Conservation (phyloP, 2,888 invertebrate species). For the Ectobius pallidus region DNA sequence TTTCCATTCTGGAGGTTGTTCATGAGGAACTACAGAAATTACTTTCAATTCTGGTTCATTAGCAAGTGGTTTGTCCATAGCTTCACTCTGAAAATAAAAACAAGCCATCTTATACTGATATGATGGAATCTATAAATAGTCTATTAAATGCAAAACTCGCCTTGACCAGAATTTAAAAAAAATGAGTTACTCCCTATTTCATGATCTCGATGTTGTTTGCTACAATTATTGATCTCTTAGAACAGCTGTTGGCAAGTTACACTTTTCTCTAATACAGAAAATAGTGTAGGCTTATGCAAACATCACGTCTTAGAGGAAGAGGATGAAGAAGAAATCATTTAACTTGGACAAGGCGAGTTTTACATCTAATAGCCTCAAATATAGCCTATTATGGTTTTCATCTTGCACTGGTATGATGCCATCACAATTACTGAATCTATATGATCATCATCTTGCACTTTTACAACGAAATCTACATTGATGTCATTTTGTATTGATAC, state of each 20-base stretch:
- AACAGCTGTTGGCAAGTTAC: too few relatives aligned
- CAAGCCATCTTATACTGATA: background rate
- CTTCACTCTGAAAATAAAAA: background rate
- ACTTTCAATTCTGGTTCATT: conserved; percentile 62
- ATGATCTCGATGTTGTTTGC: too few relatives aligned
- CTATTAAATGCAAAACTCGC: background rate
- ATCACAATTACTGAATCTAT: background rate
- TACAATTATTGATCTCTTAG: too few relatives aligned
- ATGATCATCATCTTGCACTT: too few relatives aligned
- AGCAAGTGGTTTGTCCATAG: conserved; percentile 31
- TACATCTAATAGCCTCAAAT: background rate
- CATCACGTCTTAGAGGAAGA: too few relatives aligned
- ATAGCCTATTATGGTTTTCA: background rate
- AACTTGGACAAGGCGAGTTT: too few relatives aligned
- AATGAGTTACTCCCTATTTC: background rate
- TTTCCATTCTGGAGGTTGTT: conserved; percentile 58
- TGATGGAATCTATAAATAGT: too few relatives aligned
- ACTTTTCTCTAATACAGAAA: too few relatives aligned
- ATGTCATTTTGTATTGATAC: too few relatives aligned
- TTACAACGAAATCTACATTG: too few relatives aligned
- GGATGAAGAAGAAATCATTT: too few relatives aligned
- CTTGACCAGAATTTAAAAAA: background rate
- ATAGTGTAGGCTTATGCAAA: too few relatives aligned
- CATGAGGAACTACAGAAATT: conserved; percentile 66
- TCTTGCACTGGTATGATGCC: background rate